Base-by-base conservation (phyloP, 2,113 vertebrate species). In the Gymnocephalus cernua region DNA sequence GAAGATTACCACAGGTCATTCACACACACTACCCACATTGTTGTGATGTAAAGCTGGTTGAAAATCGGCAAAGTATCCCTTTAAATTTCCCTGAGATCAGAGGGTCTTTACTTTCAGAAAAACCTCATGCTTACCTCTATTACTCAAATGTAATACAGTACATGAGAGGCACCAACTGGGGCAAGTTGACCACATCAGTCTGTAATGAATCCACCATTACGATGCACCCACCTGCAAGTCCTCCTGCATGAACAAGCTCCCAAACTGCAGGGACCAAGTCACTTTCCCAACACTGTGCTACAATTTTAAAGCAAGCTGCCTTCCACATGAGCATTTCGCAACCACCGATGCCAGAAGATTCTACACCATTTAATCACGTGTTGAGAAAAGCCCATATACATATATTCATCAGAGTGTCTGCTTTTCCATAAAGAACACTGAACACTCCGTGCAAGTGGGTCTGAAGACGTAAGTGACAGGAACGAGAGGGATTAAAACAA, bases 401-500 rank as follows among this genome's bases (percentile, higher is more conserved):
- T 61, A 32, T 44, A 48, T 74, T 61, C 35, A 67, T 68, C 41
- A 2, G 4, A 4, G 29, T 50, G 53, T 15, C 21, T 8, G 44
- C 41, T 29, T n/a, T 4, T 41, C 35, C 67, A 64, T 11, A 1
- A 47, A 61, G 1, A 48, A 29, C 25, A 61, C 14, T 27, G 2
- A 79, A n/a, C 45, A 27, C 63, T 67, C 25, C 14, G 47, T 29
- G 59, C 2, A 3, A 44, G 38, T 8, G 11, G 13, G 23, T 51
- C 10, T 21, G 29, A 44, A 47, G 56, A 70, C 48, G 9, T 14
- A 57, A 51, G 25, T 29, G n/a, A 68, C 41, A 27, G 53, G 45
- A 50, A 77, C 18, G 3, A 47, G 45, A 76, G 65, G 58, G 65
- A 79, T 77, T 75, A 62, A 67, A 85, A 84, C 74, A 80, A 67